Conservation (phyloP, 1,140 invertebrate genomes). For the Papilio xuthus region DNA sequence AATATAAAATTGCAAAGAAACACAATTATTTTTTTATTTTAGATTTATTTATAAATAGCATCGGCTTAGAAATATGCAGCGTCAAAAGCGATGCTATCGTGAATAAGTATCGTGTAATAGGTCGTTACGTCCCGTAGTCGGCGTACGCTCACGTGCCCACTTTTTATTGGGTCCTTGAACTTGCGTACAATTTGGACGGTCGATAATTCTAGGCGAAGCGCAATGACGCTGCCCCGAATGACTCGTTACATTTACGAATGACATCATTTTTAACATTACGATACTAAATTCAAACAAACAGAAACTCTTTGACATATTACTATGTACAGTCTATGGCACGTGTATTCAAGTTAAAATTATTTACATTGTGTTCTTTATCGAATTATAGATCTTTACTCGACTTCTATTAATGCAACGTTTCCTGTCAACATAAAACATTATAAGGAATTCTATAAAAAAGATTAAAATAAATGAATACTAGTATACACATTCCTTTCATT, state of each 20-base stretch:
- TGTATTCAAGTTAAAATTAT: not conserved
- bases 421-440: not conserved
- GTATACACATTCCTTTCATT: not conserved
- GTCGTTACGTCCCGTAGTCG: constrained; percentile 55
- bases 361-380: not conserved
- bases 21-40: not conserved
- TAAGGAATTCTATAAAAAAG: not conserved
- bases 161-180: constrained; percentile 77
- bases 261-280: constrained; percentile 59
- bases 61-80: not conserved
- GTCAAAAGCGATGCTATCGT: constrained; percentile 40
- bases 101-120: constrained; percentile 51
- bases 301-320: not conserved
- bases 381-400: not conserved
- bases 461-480: not conserved
- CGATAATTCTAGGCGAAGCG: constrained; percentile 65
- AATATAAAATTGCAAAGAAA: not conserved
- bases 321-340: not conserved
- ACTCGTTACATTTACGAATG: constrained; percentile 57
- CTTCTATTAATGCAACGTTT: not conserved
- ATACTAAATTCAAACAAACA: constrained; percentile 5
- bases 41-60: not conserved
- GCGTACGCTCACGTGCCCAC: constrained; percentile 59
- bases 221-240: constrained; percentile 48
- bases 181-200: constrained; percentile 71